Conservation (phyloP, 2,888 invertebrate genomes). For the Automeris io region DNA sequence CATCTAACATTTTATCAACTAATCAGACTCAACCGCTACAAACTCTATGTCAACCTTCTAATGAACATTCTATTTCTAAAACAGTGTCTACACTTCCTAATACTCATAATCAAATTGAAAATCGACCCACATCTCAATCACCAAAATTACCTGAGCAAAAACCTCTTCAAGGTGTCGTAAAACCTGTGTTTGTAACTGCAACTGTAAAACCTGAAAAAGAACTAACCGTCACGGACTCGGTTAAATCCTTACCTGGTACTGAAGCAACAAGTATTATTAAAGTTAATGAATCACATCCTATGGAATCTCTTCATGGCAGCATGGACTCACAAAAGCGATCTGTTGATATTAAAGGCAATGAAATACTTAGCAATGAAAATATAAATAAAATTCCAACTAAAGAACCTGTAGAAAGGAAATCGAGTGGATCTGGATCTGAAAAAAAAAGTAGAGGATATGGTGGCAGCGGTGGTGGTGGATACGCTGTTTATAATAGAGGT, state of each 20-base stretch:
- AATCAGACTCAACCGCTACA: slow-evolving; percentile 30
- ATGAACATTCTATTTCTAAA: slow-evolving; percentile 33
- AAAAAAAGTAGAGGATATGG: slow-evolving; percentile 73
- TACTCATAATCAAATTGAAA: slow-evolving; percentile 32
- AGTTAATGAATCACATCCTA: slow-evolving; percentile 35
- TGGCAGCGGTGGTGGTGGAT: slow-evolving; percentile 50
- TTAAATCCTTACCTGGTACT: slow-evolving; percentile 47
- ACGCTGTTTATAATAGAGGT: slow-evolving; percentile 66
- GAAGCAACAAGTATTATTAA: slow-evolving; percentile 42
- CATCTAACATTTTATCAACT: slow-evolving; percentile 19
- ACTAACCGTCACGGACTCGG: slow-evolving; percentile 50
- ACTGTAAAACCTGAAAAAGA: slow-evolving; percentile 58
- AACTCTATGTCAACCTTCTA: slow-evolving; percentile 28
- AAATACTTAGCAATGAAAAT: slow-evolving; percentile 52
- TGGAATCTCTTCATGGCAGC: slow-evolving; percentile 39
- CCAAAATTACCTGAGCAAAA: slow-evolving; percentile 45
- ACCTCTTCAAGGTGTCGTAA: slow-evolving; percentile 29
- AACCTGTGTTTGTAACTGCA: slow-evolving; percentile 41
- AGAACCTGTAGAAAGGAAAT: slow-evolving; percentile 66
- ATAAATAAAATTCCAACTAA: slow-evolving; percentile 65
- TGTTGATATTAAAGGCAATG: slow-evolving; percentile 53
- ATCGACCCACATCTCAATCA: slow-evolving; percentile 26
- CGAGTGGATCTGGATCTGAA: slow-evolving; percentile 65
- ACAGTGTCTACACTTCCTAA: slow-evolving; percentile 26
- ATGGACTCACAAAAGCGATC: slow-evolving; percentile 41